These are phyloP conservation scores for Siniperca obscura DNA, from an alignment of 2,797 vertebrate genomes.

Conservation along the genomic window DNA sequence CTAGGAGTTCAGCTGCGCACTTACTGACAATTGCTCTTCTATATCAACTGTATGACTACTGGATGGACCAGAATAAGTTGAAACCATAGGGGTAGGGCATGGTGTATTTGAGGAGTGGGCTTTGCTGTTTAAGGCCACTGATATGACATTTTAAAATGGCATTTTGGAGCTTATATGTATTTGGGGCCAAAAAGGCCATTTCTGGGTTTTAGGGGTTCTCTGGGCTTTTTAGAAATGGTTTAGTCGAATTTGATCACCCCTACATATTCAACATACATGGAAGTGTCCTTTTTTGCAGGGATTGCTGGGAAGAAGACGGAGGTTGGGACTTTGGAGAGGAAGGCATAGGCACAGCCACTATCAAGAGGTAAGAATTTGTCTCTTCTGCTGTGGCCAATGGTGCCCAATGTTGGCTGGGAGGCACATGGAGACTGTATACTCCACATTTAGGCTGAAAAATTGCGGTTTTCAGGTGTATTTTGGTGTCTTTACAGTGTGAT, in stretches of 20 bases:
- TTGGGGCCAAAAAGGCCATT: conserved; percentile 53
- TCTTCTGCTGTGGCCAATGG: conserved; percentile 48
- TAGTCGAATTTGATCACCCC: conserved; percentile 84
- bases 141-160: conserved; percentile 47
- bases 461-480: conserved; percentile 68
- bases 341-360: conserved; percentile 48
- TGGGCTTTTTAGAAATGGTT: conserved; percentile 64
- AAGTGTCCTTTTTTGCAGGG: conserved; percentile 88
- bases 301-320: conserved; percentile 91
- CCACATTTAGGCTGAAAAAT: conserved; percentile 50
- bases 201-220: conserved; percentile 50
- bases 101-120: conserved; percentile 62
- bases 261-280: conserved; percentile 85
- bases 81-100: conserved; percentile 75
- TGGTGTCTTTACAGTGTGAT: conserved; percentile 55
- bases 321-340: conserved; percentile 75
- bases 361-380: conserved; percentile 83
- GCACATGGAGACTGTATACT: conserved; percentile 39
- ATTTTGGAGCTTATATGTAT: conserved; percentile 45
- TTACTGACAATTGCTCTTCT: conserved; percentile 58
- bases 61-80: conserved; percentile 82
- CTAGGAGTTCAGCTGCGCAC: conserved; percentile 71
- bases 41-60: conserved; percentile 73
- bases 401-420: conserved; percentile 57
- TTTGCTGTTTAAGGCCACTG: conserved; percentile 54